These are phyloP conservation scores for Erebia aethiops DNA, from an alignment of 2,888 invertebrate species.

Conservation along the genomic window DNA sequence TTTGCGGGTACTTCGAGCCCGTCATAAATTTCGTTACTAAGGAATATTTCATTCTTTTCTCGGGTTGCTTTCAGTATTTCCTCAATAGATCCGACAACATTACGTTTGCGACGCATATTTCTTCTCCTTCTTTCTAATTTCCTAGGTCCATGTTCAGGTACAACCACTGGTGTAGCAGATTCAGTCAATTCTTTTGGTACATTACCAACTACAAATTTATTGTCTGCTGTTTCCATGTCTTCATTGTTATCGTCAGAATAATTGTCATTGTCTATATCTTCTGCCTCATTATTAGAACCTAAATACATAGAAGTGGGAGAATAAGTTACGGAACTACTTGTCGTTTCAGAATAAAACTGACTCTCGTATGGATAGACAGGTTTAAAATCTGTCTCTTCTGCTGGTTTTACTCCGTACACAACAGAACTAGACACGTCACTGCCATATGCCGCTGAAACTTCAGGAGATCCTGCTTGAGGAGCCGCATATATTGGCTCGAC, in stretches of 20 bases:
- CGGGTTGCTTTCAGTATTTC: conserved; percentile 67
- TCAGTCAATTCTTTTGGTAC: conserved; percentile 83
- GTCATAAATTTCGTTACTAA: conserved; percentile 79
- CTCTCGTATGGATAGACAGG: conserved; percentile 76
- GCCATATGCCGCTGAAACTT: conserved; percentile 62
- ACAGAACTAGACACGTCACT: conserved; percentile 67
- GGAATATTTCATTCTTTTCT: conserved; percentile 67
- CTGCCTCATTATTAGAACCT: conserved; percentile 69
- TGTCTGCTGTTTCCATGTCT: conserved; percentile 57
- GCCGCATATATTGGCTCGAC: conserved; percentile 76
- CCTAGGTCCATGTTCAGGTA: conserved; percentile 86
- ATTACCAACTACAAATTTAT: conserved; percentile 86
- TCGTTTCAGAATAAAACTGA: conserved; percentile 71
- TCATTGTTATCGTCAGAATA: conserved; percentile 58
- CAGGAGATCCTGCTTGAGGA: conserved; percentile 67
- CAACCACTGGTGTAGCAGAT: conserved; percentile 81
- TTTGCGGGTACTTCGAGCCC: conserved; percentile 54
- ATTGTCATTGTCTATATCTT: conserved; percentile 61
- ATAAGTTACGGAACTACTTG: conserved; percentile 67
- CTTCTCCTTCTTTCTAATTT: conserved; percentile 63
- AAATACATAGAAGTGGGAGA: conserved; percentile 77
- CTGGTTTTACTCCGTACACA: conserved; percentile 74
- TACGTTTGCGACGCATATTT: conserved; percentile 52
- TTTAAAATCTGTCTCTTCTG: conserved; percentile 71
- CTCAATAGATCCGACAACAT: conserved; percentile 67